These are phyloP conservation scores for Otus scops DNA, from an alignment of 2,797 vertebrate genomes.

Conservation along the genomic window DNA sequence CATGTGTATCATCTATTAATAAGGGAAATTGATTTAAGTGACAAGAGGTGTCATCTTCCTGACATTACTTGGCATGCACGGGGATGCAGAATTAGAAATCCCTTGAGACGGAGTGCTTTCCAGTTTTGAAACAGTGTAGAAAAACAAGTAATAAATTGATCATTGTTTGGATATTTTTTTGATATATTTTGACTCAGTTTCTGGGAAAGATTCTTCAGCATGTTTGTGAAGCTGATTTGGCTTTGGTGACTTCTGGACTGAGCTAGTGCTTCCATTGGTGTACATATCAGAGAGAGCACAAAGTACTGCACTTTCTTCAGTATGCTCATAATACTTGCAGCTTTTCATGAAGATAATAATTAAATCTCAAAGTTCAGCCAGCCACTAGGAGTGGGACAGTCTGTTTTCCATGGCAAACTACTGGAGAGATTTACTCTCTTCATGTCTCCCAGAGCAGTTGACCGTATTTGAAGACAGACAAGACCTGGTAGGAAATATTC, in stretches of 20 bases:
- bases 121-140: not conserved
- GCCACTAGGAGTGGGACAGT: not conserved
- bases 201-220: not conserved
- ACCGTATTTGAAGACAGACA: not conserved
- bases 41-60: not conserved
- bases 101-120: not conserved
- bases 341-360: not conserved
- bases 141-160: not conserved
- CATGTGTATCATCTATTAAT: not conserved
- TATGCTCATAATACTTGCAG: not conserved
- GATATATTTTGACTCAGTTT: not conserved
- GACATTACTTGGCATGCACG: not conserved
- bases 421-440: not conserved
- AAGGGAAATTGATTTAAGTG: not conserved
- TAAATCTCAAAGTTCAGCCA: not conserved
- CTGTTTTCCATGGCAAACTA: not conserved
- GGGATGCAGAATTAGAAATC: not conserved
- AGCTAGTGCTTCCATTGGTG: fast-evolving
- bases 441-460: fast-evolving
- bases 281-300: fast-evolving
- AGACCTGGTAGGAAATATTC: not conserved
- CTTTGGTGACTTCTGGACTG: not conserved
- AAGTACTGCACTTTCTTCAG: not conserved
- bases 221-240: not conserved
- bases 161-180: not conserved